These are phyloP conservation scores for Cryptoprocta ferox DNA, from an alignment of 2,797 vertebrate genomes.

Conservation along the genomic window DNA sequence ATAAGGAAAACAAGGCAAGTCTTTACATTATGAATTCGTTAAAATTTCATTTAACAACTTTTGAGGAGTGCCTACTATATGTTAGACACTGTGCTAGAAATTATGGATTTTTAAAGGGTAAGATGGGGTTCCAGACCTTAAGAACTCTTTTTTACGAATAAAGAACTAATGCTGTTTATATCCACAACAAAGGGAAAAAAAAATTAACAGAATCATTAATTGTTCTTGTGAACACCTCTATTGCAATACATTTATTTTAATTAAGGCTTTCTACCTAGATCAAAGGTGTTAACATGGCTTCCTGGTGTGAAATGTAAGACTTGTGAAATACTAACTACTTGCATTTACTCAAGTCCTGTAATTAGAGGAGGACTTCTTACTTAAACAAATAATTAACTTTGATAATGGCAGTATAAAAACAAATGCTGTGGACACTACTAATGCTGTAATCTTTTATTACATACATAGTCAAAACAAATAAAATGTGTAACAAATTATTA, in stretches of 20 bases:
- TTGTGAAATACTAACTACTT: not conserved
- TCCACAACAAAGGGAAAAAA: not conserved
- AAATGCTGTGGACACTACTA: not conserved
- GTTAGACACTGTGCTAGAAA: not conserved
- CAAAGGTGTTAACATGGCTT: not conserved
- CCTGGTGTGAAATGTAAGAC: not conserved
- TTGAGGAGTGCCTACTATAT: not conserved
- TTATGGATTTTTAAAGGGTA: not conserved
- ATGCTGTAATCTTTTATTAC: not conserved
- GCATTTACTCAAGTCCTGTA: not conserved
- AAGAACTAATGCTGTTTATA: not conserved
- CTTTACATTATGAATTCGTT: not conserved
- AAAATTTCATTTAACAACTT: not conserved
- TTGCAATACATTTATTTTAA: conserved; percentile 34
- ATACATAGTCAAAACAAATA: not conserved
- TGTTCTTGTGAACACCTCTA: not conserved
- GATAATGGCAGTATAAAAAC: not conserved
- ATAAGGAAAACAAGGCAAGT: not conserved
- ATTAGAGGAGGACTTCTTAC: not conserved
- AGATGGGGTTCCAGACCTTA: not conserved
- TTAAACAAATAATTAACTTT: conserved; percentile 43
- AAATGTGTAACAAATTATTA: conserved; percentile 2
- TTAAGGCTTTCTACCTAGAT: not conserved
- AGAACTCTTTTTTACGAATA: conserved; percentile 36
- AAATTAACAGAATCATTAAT: not conserved